These are phyloP conservation scores for Tinamus major DNA, from an alignment of 2,797 vertebrate genomes.

Conservation along the genomic window DNA sequence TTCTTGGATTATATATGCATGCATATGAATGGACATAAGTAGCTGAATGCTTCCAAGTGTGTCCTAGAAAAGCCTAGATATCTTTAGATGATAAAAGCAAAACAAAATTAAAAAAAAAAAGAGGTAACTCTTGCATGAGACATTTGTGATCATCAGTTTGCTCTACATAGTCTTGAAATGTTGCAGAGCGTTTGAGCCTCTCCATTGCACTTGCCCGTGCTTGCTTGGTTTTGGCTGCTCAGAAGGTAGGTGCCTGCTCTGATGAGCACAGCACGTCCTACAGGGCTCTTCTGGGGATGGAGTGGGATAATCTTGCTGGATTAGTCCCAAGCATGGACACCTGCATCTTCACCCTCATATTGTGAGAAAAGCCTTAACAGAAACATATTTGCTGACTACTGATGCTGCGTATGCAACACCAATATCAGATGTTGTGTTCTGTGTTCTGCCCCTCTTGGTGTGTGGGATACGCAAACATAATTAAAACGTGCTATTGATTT, in stretches of 20 bases:
- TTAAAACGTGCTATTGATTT: background rate
- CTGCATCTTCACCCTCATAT: background rate
- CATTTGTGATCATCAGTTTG: background rate
- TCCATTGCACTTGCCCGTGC: background rate
- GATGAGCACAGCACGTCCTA: background rate
- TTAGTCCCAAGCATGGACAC: background rate
- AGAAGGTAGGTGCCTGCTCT: background rate
- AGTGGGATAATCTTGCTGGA: background rate
- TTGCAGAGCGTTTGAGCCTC: background rate
- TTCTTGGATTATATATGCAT: slow-evolving; percentile 53
- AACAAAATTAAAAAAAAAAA: background rate
- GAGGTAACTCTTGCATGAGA: background rate
- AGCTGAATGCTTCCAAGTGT: slow-evolving; percentile 30
- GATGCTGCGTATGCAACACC: background rate
- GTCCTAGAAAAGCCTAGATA: slow-evolving; percentile 30
- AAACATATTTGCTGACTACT: background rate
- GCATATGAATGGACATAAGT: slow-evolving; percentile 47
- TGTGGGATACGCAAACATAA: background rate
- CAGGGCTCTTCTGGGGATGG: background rate
- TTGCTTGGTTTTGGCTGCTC: background rate
- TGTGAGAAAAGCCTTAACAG: background rate
- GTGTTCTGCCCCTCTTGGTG: background rate
- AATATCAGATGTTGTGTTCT: background rate
- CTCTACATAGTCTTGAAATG: background rate
- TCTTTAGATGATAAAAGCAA: slow-evolving; percentile 21